Base-by-base conservation (phyloP, 2,797 vertebrate species). In the Syngnathus acus region DNA sequence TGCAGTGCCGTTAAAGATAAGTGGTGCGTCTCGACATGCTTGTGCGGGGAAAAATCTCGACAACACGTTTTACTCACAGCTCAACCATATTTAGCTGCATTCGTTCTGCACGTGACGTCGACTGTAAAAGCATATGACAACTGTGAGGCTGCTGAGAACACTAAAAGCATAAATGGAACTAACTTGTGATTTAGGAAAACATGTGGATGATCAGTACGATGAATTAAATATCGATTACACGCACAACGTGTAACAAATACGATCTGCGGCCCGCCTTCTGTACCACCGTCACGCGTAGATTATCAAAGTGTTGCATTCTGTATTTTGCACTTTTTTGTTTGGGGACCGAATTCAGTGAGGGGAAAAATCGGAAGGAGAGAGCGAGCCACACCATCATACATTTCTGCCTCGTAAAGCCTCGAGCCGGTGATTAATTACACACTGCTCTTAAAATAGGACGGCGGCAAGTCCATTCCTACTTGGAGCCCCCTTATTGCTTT, bases 401-500 rank as follows among this genome's bases (percentile, higher is more conserved):
- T 74, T 81, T 81, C 72, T 70, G 81, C 71, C 67, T 72, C 70
- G 78, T 85, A 77, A 83, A 82, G 76, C 71, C 77, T 77, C 82
- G 68, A 67, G 72, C 77, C 86, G 85, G 87, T 90, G 84, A 90
- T 91, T 91, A 90, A 92, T 89, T 89, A 83, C 87, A 82, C 69
- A 81, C 67, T 48, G 64, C 70, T 80, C 87, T 82, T 85, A 81
- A 91, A 91, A 91, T 89, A 90, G 88, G 75, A 77, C 72, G 69
- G 72, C 71, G 69, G 72, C 68, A 73, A 73, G 78, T 76, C 68
- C 69, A 81, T 78, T 69, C 69, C 23, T 70, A 73, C 69, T 57
- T 62, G 66, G 42, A 47, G 13, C 74, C 73, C 53, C 11, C 5
- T 77, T 73, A 71, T 71, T 68, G 59, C 69, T 72, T 71, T 53